phyloP scores from a whole-genome alignment of 2,113 vertebrate genomes.

The Apteryx mantelli region DNA sequence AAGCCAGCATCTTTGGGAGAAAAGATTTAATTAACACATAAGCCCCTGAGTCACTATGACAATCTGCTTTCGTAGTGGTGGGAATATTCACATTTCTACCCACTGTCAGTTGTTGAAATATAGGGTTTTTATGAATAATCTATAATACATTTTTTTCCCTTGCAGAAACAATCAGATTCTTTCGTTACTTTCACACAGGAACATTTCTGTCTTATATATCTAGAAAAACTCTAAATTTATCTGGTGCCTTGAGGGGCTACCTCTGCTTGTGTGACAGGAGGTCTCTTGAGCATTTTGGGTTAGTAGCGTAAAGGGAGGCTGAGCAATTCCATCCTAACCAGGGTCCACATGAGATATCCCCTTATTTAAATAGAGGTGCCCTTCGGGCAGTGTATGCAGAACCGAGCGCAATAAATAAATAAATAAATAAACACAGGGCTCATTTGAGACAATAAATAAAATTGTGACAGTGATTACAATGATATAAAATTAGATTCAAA shows the following conservation, averaged over 20 bases:
- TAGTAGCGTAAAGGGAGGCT: slow-evolving; percentile 10
- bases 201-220: slow-evolving; percentile 39
- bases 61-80: slow-evolving; percentile 55
- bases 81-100: slow-evolving; percentile 37
- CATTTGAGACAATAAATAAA: background rate
- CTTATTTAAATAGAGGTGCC: slow-evolving; percentile 38
- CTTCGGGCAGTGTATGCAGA: slow-evolving; percentile 18
- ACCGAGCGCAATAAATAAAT: background rate
- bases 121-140: slow-evolving; percentile 37
- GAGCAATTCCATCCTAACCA: slow-evolving; percentile 23
- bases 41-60: slow-evolving; percentile 48
- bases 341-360: slow-evolving; percentile 17
- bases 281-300: slow-evolving; percentile 53
- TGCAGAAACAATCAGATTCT: slow-evolving; percentile 38
- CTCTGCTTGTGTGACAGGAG: slow-evolving; percentile 56
- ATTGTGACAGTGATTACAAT: background rate
- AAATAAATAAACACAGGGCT: background rate
- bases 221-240: slow-evolving; percentile 55
- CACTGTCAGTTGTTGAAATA: slow-evolving; percentile 37
- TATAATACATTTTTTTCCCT: slow-evolving; percentile 6
- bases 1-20: slow-evolving; percentile 42
- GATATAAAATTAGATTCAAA: background rate
- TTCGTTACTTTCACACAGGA: slow-evolving; percentile 36
- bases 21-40: slow-evolving; percentile 74
- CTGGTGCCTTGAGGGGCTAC: slow-evolving; percentile 40